phyloP scores from a whole-genome alignment of 35 echinoderm and acorn worm species.

The Eucidaris tribuloides region DNA sequence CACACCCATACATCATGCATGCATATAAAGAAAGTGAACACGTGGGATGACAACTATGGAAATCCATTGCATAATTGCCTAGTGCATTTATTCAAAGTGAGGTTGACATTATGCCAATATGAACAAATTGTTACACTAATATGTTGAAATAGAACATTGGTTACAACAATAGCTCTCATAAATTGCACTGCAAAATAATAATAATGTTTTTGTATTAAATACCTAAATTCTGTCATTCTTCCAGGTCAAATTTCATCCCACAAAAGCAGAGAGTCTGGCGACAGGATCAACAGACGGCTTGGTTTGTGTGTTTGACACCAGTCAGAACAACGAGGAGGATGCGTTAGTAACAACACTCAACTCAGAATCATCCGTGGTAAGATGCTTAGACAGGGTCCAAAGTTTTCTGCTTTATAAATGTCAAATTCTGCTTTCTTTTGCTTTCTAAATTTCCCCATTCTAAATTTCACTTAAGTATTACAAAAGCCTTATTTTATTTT shows the following conservation, averaged over 20 bases:
- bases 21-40: too few species aligned
- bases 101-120: not conserved
- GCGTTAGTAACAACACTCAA: slow-evolving; percentile 93
- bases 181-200: not conserved
- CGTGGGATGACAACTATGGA: too few species aligned
- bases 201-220: not conserved
- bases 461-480: too few species aligned
- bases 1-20: too few species aligned
- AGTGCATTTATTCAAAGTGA: too few species aligned
- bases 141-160: not conserved
- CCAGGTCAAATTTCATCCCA: slow-evolving; percentile 91
- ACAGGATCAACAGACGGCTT: slow-evolving; percentile 92
- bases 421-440: too few species aligned
- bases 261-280: slow-evolving; percentile 61
- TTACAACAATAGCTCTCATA: not conserved
- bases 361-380: slow-evolving; percentile 88
- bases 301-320: slow-evolving; percentile 96
- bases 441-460: too few species aligned
- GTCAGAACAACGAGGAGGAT: slow-evolving; percentile 94
- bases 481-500: too few species aligned
- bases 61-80: too few species aligned
- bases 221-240: not conserved
- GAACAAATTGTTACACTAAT: not conserved
- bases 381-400: slow-evolving; percentile 74
- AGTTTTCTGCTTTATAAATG: too few species aligned